phyloP scores from a whole-genome alignment of 37 sponge, comb jelly and placozoan genomes.

The Halisarca cf. caerulea region DNA sequence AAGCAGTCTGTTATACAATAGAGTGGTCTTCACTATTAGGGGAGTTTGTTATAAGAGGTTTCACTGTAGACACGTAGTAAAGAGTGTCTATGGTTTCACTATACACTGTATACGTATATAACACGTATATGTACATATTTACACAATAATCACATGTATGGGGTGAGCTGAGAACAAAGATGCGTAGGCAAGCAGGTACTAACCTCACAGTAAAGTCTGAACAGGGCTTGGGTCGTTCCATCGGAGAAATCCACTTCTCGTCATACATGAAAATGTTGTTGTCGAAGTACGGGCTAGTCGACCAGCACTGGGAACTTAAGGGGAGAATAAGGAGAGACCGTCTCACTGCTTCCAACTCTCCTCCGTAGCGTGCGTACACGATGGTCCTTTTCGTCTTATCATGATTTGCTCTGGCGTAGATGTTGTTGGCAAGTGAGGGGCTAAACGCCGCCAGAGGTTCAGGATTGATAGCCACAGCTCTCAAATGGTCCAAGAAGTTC shows the following conservation, averaged over 20 bases:
- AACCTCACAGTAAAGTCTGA: conserved; percentile 67
- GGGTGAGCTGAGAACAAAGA: neutral
- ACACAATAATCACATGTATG: neutral
- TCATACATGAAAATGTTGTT: conserved; percentile 80
- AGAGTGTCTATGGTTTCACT: too few relatives aligned
- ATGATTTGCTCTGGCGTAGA: conserved; percentile 66
- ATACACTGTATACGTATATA: neutral
- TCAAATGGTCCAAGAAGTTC: conserved; percentile 58
- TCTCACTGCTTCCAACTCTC: conserved; percentile 70
- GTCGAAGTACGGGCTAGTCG: conserved; percentile 86
- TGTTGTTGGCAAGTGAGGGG: conserved; percentile 70
- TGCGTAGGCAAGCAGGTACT: neutral
- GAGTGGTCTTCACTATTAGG: too few relatives aligned
- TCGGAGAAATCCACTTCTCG: conserved; percentile 86
- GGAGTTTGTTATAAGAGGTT: too few relatives aligned
- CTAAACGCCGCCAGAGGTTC: neutral
- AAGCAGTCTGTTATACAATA: too few relatives aligned
- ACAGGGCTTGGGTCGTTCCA: conserved; percentile 83
- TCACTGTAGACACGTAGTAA: too few relatives aligned
- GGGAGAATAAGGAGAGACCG: conserved; percentile 79
- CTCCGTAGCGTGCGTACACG: conserved; percentile 80
- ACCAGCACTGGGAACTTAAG: conserved; percentile 73
- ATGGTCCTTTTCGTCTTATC: conserved; percentile 80
- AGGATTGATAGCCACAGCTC: conserved; percentile 58
- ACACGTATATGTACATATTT: neutral